Conservation (phyloP, 2,888 invertebrate species). For the Drosophila koepferae region DNA sequence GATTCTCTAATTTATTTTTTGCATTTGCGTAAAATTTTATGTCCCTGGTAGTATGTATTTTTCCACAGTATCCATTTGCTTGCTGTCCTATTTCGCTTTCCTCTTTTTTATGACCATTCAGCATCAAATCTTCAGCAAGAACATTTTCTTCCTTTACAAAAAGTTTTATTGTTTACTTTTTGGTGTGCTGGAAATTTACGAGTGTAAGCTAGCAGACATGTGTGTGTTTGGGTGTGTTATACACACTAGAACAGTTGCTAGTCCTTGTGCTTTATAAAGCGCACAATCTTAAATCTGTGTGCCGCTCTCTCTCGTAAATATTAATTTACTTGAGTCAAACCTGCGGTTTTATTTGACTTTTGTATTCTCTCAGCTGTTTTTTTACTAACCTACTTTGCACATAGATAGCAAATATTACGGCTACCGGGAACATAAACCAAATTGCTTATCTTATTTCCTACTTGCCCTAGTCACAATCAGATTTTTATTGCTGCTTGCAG, state of each 20-base stretch:
- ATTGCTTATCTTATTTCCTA: conserved; percentile 18
- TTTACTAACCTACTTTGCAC: conserved; percentile 21
- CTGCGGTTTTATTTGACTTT: conserved; percentile 50
- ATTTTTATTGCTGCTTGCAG: conserved; percentile 11
- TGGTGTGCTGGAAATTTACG: conserved; percentile 66
- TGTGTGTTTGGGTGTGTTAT: conserved; percentile 17
- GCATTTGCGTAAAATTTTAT: conserved; percentile 51
- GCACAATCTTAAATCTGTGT: conserved; percentile 55
- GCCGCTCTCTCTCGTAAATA: conserved; percentile 59
- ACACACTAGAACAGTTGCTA: conserved; percentile 39
- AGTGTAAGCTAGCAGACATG: conserved; percentile 14
- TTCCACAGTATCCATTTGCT: conserved; percentile 39
- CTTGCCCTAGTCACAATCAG: background rate
- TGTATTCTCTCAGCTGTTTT: conserved; percentile 24
- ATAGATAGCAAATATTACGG: conserved; percentile 43
- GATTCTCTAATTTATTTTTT: conserved; percentile 49
- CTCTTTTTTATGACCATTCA: conserved; percentile 54
- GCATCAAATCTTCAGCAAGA: conserved; percentile 53
- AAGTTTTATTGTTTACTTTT: conserved; percentile 73
- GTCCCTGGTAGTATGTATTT: conserved; percentile 28
- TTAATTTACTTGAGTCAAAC: conserved; percentile 71
- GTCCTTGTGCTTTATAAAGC: conserved; percentile 46
- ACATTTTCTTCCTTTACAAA: conserved; percentile 39
- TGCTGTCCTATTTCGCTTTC: conserved; percentile 40
- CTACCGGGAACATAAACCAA: conserved; percentile 28